These are phyloP conservation scores for Caloenas nicobarica DNA, from an alignment of 2,113 vertebrate genomes.

Conservation along the genomic window DNA sequence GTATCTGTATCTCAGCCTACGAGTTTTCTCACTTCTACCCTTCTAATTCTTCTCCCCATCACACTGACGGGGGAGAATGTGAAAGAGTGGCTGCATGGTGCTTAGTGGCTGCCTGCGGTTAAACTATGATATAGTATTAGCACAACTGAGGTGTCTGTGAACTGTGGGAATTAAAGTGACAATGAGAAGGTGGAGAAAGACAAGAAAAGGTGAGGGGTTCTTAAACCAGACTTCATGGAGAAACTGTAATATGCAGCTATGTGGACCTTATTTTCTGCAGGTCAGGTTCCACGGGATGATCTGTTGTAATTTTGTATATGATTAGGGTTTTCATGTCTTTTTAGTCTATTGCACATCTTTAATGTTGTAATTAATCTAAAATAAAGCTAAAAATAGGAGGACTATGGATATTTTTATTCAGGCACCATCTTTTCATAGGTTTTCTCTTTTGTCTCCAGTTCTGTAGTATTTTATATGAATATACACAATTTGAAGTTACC, in stretches of 20 bases:
- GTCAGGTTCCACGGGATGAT: accelerated
- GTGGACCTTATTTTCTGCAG: not conserved
- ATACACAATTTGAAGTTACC: not conserved
- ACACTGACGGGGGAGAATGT: too few species aligned
- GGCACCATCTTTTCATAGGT: not conserved
- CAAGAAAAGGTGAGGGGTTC: not conserved
- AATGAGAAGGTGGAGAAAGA: not conserved
- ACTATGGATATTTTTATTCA: not conserved
- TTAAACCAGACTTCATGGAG: not conserved
- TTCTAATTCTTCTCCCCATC: too few species aligned
- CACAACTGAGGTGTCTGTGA: not conserved
- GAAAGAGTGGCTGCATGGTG: too few species aligned
- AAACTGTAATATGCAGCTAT: not conserved
- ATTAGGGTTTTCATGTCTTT: not conserved
- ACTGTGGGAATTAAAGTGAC: not conserved
- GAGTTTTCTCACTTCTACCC: too few species aligned
- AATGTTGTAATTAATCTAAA: not conserved
- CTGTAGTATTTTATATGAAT: not conserved
- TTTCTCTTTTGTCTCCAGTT: not conserved
- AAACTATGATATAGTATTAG: not conserved
- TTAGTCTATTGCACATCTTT: not conserved
- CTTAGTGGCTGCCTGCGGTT: too few species aligned
- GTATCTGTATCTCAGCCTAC: too few species aligned
- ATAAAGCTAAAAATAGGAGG: not conserved
- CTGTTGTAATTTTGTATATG: not conserved